phyloP scores from a whole-genome alignment of 2,797 vertebrate species.

The Tangara arthus region DNA sequence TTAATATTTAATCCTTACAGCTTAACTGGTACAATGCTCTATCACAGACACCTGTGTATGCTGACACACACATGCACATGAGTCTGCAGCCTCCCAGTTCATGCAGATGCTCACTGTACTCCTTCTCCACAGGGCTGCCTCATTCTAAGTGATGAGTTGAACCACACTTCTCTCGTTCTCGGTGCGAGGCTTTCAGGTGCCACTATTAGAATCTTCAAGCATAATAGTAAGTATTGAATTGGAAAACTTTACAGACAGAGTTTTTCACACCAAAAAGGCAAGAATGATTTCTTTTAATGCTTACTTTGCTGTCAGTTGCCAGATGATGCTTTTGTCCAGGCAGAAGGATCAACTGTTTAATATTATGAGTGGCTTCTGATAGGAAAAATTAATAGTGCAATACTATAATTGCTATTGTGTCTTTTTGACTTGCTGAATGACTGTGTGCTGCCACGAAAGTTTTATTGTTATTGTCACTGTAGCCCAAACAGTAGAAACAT shows the following conservation, averaged over 20 bases:
- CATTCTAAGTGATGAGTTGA: constrained; percentile 94
- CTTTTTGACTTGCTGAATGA: not conserved
- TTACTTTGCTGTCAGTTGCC: not conserved
- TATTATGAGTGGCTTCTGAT: not conserved
- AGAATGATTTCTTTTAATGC: not conserved
- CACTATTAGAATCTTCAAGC: constrained; percentile 90
- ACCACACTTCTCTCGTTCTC: constrained; percentile 90
- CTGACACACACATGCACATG: not conserved
- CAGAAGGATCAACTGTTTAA: not conserved
- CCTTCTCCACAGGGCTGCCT: constrained; percentile 86
- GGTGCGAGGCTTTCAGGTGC: constrained; percentile 91
- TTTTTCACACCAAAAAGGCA: not conserved
- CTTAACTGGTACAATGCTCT: not conserved
- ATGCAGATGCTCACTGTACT: not conserved
- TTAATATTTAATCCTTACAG: not conserved
- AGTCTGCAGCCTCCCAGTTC: not conserved
- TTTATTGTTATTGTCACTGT: not conserved
- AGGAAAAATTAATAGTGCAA: not conserved
- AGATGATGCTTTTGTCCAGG: not conserved
- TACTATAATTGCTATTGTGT: not conserved
- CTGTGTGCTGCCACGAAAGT: not conserved
- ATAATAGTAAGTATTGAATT: constrained; percentile 88
- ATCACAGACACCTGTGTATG: rapidly evolving
- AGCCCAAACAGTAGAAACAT: not conserved
- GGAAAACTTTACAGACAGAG: not conserved